Conservation (phyloP, 2,113 vertebrate genomes). For the Mola mola region DNA sequence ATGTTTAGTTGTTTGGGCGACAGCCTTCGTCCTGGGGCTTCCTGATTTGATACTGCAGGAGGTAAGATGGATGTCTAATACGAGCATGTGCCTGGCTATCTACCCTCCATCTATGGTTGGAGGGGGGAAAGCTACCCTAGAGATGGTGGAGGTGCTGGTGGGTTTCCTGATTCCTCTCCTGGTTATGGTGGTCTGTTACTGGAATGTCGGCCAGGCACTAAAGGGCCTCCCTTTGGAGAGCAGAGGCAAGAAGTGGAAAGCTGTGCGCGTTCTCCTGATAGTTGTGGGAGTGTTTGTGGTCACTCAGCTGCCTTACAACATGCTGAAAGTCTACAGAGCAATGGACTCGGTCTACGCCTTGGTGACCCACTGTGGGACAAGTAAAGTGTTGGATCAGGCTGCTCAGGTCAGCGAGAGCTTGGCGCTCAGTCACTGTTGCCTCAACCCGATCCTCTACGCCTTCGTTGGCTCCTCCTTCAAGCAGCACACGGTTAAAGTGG, state of each 20-base stretch:
- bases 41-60: slow-evolving; percentile 89
- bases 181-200: slow-evolving; percentile 89
- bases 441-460: slow-evolving; percentile 91
- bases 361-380: slow-evolving; percentile 84
- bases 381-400: slow-evolving; percentile 86
- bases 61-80: slow-evolving; percentile 67
- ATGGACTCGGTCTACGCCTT: slow-evolving; percentile 86
- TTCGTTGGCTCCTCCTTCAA: slow-evolving; percentile 90
- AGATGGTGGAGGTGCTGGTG: slow-evolving; percentile 87
- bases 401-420: slow-evolving; percentile 88
- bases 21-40: slow-evolving; percentile 84
- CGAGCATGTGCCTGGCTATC: slow-evolving; percentile 79
- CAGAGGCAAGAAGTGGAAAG: slow-evolving; percentile 81
- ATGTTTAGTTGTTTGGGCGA: slow-evolving; percentile 82
- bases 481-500: slow-evolving; percentile 82
- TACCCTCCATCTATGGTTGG: slow-evolving; percentile 80
- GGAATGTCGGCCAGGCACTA: slow-evolving; percentile 77
- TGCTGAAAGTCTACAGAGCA: slow-evolving; percentile 86
- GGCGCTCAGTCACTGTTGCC: slow-evolving; percentile 90
- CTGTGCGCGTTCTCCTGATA: slow-evolving; percentile 85
- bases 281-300: slow-evolving; percentile 87
- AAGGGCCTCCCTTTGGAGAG: slow-evolving; percentile 78
- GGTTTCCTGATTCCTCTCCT: slow-evolving; percentile 89
- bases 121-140: slow-evolving; percentile 81
- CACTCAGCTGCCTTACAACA: slow-evolving; percentile 93